These are phyloP conservation scores for Bombyx mori DNA, from an alignment of 1,140 invertebrate genomes.

Conservation along the genomic window ASM3026992v2 NC_085131.1:5429501-5430000, in stretches of 20 bases:
- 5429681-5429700: background rate
- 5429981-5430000: background rate
- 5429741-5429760: no score
- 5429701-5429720: background rate
- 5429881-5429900: constrained; percentile 22
- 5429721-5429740: no score
- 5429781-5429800: no score
- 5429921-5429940: constrained; percentile 49
- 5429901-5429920: constrained; percentile 42
- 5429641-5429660: no score
- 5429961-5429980: constrained; percentile 9
- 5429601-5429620: no score
- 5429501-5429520: constrained; percentile 36
- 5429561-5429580: no score
- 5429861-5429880: constrained; percentile 26
- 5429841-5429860: constrained; percentile 40
- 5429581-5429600: no score
- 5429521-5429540: constrained; percentile 38
- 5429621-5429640: no score
- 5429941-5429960: constrained; percentile 53
- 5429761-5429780: no score
- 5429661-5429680: background rate
- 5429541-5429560: background rate
- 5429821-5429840: no score
- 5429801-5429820: no score